These are phyloP conservation scores for Saccostrea glomerata DNA, from an alignment of 1,140 invertebrate genomes.

Conservation along the genomic window DNA sequence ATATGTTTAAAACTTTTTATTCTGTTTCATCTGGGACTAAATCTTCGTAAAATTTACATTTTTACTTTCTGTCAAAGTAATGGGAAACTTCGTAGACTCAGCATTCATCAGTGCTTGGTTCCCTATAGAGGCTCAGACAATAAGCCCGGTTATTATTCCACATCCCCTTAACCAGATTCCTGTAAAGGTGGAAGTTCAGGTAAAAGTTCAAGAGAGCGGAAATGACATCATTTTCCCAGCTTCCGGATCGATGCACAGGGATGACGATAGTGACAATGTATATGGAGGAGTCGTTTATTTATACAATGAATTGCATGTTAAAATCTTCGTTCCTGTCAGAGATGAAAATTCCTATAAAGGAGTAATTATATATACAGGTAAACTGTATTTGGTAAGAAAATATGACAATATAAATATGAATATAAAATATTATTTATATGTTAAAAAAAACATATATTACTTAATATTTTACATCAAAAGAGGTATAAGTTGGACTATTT, in stretches of 20 bases:
- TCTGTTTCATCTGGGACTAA: no score
- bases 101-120: not conserved
- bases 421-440: no score
- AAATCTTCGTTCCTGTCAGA: not conserved
- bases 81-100: not conserved
- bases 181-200: slow-evolving; percentile 41
- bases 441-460: no score
- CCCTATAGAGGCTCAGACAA: not conserved
- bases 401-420: no score
- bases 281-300: slow-evolving; percentile 46
- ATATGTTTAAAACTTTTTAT: no score
- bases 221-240: slow-evolving; percentile 43
- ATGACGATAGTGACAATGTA: slow-evolving; percentile 38
- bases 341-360: not conserved
- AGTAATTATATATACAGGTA: slow-evolving; percentile 10
- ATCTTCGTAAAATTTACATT: no score
- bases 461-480: no score
- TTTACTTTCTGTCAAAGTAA: no score
- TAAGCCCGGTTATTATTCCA: not conserved
- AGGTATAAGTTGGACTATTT: no score
- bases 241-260: slow-evolving; percentile 38
- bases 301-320: slow-evolving; percentile 43
- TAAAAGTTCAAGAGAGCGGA: slow-evolving; percentile 40
- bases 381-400: no score
- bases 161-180: not conserved